Evolutionary conservation across 2,888 invertebrate genomes (phyloP).

Genomic region (Melieria omissa): DNA sequence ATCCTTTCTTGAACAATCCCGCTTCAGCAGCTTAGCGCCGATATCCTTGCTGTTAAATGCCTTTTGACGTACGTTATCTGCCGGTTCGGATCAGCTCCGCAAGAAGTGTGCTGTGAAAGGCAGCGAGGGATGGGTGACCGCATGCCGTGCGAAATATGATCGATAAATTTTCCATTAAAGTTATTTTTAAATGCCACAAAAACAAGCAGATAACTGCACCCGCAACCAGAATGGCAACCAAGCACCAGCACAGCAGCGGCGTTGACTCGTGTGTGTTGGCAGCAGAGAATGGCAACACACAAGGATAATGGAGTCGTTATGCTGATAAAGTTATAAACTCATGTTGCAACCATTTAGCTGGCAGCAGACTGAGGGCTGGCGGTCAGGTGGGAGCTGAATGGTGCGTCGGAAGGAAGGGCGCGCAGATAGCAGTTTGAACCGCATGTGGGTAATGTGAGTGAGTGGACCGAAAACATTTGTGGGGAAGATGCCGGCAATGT

Average conservation of each 20-base stretch:
- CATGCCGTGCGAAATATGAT: constrained; percentile 50
- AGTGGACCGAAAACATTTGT: not conserved
- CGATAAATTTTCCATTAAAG: constrained; percentile 66
- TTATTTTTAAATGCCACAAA: constrained; percentile 59
- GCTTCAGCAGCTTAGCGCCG: not conserved
- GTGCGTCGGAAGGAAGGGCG: not conserved
- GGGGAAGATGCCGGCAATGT: not conserved
- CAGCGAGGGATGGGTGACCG: not conserved
- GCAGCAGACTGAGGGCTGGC: constrained; percentile 2
- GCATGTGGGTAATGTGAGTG: not conserved
- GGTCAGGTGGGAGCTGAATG: no score
- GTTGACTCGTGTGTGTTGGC: constrained; percentile 27
- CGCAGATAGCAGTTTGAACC: not conserved
- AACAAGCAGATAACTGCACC: constrained; percentile 44
- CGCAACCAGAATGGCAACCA: constrained; percentile 10
- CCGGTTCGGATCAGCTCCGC: constrained; percentile 40
- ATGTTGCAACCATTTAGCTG: constrained; percentile 47
- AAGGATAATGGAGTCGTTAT: constrained; percentile 62
- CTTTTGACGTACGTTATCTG: constrained; percentile 36
- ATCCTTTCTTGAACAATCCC: constrained; percentile 2
- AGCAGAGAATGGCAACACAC: constrained; percentile 19
- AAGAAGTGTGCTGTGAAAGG: not conserved
- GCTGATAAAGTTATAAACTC: constrained; percentile 63
- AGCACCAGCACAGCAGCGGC: constrained; percentile 44
- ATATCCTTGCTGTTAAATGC: constrained; percentile 27